Evolutionary conservation across 2,113 vertebrate genomes (phyloP), one percentile per base, ranked within the genome.

Genomic region (Amphiprion percula): DNA sequence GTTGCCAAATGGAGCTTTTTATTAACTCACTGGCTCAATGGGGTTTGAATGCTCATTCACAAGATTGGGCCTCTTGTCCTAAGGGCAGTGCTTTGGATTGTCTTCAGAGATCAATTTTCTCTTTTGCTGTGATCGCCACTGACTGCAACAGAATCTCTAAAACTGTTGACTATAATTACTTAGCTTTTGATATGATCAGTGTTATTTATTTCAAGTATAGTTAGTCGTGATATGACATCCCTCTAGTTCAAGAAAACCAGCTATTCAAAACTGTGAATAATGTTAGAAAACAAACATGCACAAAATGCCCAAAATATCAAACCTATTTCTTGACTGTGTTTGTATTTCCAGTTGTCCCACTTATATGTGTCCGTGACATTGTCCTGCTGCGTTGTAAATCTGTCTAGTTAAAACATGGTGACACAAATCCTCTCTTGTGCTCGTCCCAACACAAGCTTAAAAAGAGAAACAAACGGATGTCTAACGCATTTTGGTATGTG

Each of bases 391-490:
- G n/a, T 74, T 81, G 17, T 74, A 60, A 77, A 67, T 79, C 53
- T 75, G 47, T 70, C 44, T n/a, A 17, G 44, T 77, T 61, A n/a
- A 72, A 79, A 77, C 68, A 37, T n/a, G 19, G n/a, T 60, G 76
- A 30, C 79, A 80, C 65, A 84, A 86, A 90, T 77, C 75, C 79
- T 80, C 53, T 74, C 30, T 65, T 78, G 46, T 65, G 67, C 70
- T 77, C 41, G 46, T 71, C 26, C 50, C 46, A 37, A 50, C 60
- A 80, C 67, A 37, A 83, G 73, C 85, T 83, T 61, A 63, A 80
- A 85, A 66, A 80, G 73, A 85, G 74, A 79, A 79, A 80, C 53
- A 85, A 88, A 67, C 7, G 16, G 79, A 78, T 74, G 52, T 59
- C 46, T 66, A 2, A 61, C 10, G 2, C 46, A 23, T 76, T 90